These are phyloP conservation scores for Agrochola lychnidis DNA, from an alignment of 2,888 invertebrate genomes.

Conservation along the genomic window DNA sequence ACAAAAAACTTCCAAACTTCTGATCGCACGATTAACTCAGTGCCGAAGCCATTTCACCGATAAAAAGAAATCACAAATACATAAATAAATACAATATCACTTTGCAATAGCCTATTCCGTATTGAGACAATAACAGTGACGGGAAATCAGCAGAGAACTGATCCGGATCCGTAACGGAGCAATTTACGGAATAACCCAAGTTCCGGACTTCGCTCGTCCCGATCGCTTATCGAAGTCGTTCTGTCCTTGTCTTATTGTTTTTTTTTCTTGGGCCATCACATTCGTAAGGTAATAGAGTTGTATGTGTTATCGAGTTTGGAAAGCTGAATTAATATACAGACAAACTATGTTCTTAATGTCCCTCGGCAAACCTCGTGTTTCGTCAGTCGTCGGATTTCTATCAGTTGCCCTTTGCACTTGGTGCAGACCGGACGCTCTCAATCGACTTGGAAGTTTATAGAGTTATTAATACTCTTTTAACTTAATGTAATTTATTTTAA, in stretches of 20 bases:
- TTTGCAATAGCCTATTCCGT: slow-evolving; percentile 47
- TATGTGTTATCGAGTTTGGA: slow-evolving; percentile 2
- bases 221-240: slow-evolving; percentile 57
- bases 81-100: slow-evolving; percentile 57
- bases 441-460: too few relatives aligned
- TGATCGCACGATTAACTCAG: slow-evolving; percentile 21
- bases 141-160: slow-evolving; percentile 38
- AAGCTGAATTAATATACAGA: neutral
- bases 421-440: too few relatives aligned
- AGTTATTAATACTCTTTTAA: too few relatives aligned
- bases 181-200: slow-evolving; percentile 54
- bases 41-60: slow-evolving; percentile 13
- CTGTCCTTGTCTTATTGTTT: slow-evolving; percentile 51
- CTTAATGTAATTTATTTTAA: too few relatives aligned
- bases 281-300: slow-evolving; percentile 34
- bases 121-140: slow-evolving; percentile 52
- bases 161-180: slow-evolving; percentile 26
- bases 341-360: too few relatives aligned
- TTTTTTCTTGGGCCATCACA: slow-evolving; percentile 19
- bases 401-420: too few relatives aligned
- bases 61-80: slow-evolving; percentile 49
- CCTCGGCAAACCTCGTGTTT: too few relatives aligned
- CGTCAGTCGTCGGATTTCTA: too few relatives aligned
- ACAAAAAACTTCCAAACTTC: slow-evolving; percentile 14
- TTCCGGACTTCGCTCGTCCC: slow-evolving; percentile 28